Percentiles rank a stretch among this genome's conserved stretches.
phyloP scores from a whole-genome alignment of 2,797 vertebrate genomes.

The Phoxinus dragarum region DNA sequence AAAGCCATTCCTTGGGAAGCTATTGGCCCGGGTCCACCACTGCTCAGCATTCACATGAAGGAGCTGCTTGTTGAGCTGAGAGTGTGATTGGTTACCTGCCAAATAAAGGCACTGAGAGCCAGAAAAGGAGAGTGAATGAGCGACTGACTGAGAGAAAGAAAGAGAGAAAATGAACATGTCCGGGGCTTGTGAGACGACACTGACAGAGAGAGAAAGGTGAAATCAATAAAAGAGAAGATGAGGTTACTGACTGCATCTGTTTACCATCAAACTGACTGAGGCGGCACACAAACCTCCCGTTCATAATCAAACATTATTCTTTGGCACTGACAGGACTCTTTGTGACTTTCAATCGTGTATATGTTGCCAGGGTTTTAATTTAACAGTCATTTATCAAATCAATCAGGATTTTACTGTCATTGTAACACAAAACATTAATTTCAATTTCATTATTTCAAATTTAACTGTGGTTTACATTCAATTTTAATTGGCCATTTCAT shows the following conservation, averaged over 20 bases:
- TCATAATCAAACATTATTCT: not conserved
- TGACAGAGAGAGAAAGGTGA: not conserved
- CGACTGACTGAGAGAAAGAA: slow-evolving; percentile 1
- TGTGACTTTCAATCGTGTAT: not conserved
- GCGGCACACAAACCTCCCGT: not conserved
- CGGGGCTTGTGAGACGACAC: not conserved
- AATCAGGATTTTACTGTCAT: not conserved
- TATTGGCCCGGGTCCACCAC: slow-evolving; percentile 31
- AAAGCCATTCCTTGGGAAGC: not conserved
- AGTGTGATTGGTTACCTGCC: slow-evolving; percentile 33
- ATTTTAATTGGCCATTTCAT: not conserved
- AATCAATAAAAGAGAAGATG: not conserved
- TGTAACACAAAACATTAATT: not conserved
- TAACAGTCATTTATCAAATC: not conserved
- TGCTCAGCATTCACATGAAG: slow-evolving; percentile 26
- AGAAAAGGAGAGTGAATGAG: slow-evolving; percentile 14
- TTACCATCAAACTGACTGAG: not conserved
- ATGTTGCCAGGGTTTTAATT: not conserved
- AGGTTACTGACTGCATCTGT: not conserved
- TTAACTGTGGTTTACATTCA: not conserved
- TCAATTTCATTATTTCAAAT: not conserved
- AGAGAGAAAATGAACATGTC: slow-evolving; percentile 16
- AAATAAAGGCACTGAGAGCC: not conserved
- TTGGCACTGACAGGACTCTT: not conserved
- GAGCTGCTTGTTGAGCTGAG: not conserved